A percentile compares a stretch with the other conserved stretches of the same genome.
Conservation (phyloP, 92 coral and sea anemone species). For the Zoanthus sansibaricus region DNA sequence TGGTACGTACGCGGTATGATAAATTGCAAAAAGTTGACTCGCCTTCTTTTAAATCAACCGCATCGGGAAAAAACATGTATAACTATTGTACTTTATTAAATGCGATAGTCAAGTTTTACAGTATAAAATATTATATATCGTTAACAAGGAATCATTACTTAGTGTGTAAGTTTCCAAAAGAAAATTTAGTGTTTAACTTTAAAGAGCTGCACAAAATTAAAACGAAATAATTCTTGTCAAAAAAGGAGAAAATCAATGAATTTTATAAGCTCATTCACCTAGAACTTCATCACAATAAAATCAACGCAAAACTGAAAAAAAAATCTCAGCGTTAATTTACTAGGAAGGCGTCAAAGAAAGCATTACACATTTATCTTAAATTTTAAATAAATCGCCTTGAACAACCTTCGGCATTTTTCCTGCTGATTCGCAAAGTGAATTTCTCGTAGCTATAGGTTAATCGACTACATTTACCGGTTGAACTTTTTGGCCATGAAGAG, state of each 20-base stretch:
- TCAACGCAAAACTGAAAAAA: not conserved
- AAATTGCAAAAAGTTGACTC: conserved; percentile 39
- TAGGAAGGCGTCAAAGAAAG: conserved; percentile 4
- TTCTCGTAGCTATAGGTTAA: conserved; percentile 14
- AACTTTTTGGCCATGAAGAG: not conserved
- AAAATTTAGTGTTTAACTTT: not conserved
- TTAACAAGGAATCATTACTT: not conserved
- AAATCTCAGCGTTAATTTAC: not conserved
- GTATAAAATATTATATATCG: not conserved
- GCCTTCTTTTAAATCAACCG: conserved; percentile 41
- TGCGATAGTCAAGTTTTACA: not conserved
- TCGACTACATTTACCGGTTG: not conserved
- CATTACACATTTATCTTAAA: not conserved
- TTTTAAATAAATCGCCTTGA: conserved; percentile 12
- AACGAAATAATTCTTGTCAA: not conserved
- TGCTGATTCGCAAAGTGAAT: conserved; percentile 33
- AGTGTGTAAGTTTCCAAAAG: not conserved
- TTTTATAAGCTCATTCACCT: not conserved
- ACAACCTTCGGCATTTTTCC: conserved; percentile 15
- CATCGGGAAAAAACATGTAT: conserved; percentile 1
- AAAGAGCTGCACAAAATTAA: not conserved
- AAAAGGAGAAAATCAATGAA: not conserved
- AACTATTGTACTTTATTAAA: not conserved
- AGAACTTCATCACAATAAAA: not conserved
- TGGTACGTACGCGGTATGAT: not conserved